Evolutionary conservation across 2,113 vertebrate species (phyloP).

Genomic region (Trochalopteron elliotii): DNA sequence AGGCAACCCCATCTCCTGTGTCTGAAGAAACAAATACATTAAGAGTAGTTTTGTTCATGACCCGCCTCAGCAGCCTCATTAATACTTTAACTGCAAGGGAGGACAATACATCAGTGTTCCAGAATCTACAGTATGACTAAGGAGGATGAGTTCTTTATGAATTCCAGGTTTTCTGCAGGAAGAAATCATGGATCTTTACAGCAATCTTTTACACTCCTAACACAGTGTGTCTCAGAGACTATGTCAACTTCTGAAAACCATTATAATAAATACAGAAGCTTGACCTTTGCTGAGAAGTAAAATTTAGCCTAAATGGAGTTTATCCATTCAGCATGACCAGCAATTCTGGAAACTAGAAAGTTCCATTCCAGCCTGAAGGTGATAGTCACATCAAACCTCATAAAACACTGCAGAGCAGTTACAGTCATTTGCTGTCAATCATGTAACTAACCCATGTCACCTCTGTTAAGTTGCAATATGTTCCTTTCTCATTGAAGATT

Average conservation of each 20-base stretch:
- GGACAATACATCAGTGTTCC: neutral
- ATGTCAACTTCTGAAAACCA: neutral
- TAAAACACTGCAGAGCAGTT: neutral
- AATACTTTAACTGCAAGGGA: neutral
- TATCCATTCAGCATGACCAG: neutral
- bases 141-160: neutral
- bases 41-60: neutral
- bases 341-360: neutral
- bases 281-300: neutral
- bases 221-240: neutral
- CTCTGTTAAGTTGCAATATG: neutral
- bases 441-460: neutral
- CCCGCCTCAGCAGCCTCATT: neutral
- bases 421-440: neutral
- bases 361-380: neutral
- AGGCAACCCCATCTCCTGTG: neutral
- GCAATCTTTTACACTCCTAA: neutral
- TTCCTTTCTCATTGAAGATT: slow-evolving; percentile 28
- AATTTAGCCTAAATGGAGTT: neutral
- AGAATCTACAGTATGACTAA: neutral
- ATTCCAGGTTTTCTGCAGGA: neutral
- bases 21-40: neutral
- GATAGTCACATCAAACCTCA: neutral
- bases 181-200: neutral
- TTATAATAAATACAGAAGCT: neutral